Conservation (phyloP, 2,888 invertebrate genomes). For the Drosophila paucipuncta region DNA sequence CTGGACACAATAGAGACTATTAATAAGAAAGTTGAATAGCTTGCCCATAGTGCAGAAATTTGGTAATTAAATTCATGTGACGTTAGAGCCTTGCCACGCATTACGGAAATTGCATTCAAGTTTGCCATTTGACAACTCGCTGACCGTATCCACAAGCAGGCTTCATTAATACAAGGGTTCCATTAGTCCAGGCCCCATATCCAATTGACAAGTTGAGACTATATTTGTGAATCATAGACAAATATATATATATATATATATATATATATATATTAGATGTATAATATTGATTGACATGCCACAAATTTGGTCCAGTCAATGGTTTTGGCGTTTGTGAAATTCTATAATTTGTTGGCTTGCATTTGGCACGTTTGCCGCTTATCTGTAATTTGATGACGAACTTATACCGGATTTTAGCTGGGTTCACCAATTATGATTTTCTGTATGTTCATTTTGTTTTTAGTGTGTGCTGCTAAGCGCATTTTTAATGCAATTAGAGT, state of each 20-base stretch:
- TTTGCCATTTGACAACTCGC: constrained; percentile 43
- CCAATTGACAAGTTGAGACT: constrained; percentile 52
- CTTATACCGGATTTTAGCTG: constrained; percentile 15
- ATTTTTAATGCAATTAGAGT: constrained; percentile 69
- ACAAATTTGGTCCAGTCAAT: constrained; percentile 32
- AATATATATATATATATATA: background rate
- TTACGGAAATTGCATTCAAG: constrained; percentile 77
- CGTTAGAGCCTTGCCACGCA: constrained; percentile 58
- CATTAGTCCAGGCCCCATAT: constrained; percentile 43
- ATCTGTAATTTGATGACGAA: constrained; percentile 18
- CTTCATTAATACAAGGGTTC: constrained; percentile 10
- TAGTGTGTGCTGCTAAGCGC: constrained; percentile 20
- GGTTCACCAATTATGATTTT: constrained; percentile 19
- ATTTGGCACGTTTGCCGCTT: constrained; percentile 1
- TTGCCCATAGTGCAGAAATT: constrained; percentile 37
- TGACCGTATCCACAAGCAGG: constrained; percentile 20
- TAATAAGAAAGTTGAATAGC: background rate
- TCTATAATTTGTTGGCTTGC: constrained; percentile 21
- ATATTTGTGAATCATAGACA: constrained; percentile 5
- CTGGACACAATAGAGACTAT: background rate
- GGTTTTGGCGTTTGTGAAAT: constrained; percentile 12
- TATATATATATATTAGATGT: background rate
- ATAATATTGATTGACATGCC: constrained; percentile 32
- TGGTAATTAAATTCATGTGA: constrained; percentile 79
- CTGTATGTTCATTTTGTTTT: constrained; percentile 8